phyloP scores from a whole-genome alignment of 2,888 invertebrate species.

The Sphinx pinastri region DNA sequence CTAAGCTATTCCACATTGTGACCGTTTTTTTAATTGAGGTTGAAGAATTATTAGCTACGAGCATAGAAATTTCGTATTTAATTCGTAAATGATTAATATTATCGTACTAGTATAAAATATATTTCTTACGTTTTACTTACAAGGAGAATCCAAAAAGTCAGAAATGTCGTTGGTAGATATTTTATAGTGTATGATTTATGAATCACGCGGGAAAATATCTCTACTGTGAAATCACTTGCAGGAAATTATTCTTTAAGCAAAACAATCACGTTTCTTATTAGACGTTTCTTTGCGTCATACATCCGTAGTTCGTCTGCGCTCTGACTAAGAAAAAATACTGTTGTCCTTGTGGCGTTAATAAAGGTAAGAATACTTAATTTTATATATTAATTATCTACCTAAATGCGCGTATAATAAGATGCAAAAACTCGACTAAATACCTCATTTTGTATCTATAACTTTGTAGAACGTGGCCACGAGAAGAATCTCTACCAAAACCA shows the following conservation, averaged over 20 bases:
- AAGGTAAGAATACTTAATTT: slow-evolving; percentile 14
- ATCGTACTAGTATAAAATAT: too few species aligned
- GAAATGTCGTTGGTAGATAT: neutral
- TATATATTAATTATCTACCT: neutral
- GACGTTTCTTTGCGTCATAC: slow-evolving; percentile 23
- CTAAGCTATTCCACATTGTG: too few species aligned
- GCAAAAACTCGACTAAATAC: neutral
- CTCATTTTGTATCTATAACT: neutral
- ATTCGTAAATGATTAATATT: too few species aligned
- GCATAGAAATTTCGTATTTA: too few species aligned
- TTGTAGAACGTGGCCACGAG: neutral
- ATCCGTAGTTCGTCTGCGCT: slow-evolving; percentile 24
- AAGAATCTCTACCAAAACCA: neutral
- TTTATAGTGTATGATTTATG: slow-evolving; percentile 22
- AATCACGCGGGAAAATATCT: slow-evolving; percentile 24
- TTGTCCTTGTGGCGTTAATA: slow-evolving; percentile 20
- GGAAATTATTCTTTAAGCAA: slow-evolving; percentile 28
- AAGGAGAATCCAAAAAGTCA: neutral
- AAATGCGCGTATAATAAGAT: neutral
- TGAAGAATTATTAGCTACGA: too few species aligned
- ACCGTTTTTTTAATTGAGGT: too few species aligned
- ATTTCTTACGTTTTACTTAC: neutral
- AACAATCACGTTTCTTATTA: slow-evolving; percentile 28
- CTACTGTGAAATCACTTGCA: slow-evolving; percentile 25
- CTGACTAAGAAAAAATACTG: slow-evolving; percentile 12